A percentile compares a stretch with the other conserved stretches of the same genome.
Evolutionary conservation across 2,113 vertebrate genomes (phyloP).

Genomic region (Microcebus tavaratra): DNA sequence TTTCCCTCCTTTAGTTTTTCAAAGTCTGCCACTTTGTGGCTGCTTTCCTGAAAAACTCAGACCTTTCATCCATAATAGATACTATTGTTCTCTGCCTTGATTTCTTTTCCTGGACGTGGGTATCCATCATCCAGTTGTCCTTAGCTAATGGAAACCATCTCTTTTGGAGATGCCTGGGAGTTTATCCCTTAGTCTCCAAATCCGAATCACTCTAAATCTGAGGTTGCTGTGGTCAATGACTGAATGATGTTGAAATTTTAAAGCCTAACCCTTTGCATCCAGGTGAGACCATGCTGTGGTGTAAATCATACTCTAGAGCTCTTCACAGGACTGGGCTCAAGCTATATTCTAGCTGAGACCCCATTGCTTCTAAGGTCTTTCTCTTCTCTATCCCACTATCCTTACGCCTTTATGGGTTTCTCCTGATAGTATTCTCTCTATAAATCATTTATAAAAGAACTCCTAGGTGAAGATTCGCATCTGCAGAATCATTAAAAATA

Average conservation of each 20-base stretch:
- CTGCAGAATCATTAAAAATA: neutral
- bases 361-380: neutral
- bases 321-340: neutral
- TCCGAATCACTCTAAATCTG: neutral
- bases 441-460: neutral
- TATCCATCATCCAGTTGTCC: neutral
- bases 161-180: neutral
- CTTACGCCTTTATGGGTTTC: neutral
- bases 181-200: neutral
- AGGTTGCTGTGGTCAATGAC: neutral
- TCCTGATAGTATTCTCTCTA: neutral
- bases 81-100: neutral
- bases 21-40: neutral
- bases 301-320: neutral
- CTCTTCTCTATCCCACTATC: neutral
- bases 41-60: neutral
- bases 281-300: neutral
- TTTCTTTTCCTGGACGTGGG: neutral
- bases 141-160: neutral
- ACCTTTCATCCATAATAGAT: neutral
- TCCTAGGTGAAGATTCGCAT: neutral
- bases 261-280: neutral
- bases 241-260: neutral
- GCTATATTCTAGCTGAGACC: neutral
- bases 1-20: neutral